Conservation (phyloP, 1,140 invertebrate genomes). For the Armadillidium nasatum region DNA sequence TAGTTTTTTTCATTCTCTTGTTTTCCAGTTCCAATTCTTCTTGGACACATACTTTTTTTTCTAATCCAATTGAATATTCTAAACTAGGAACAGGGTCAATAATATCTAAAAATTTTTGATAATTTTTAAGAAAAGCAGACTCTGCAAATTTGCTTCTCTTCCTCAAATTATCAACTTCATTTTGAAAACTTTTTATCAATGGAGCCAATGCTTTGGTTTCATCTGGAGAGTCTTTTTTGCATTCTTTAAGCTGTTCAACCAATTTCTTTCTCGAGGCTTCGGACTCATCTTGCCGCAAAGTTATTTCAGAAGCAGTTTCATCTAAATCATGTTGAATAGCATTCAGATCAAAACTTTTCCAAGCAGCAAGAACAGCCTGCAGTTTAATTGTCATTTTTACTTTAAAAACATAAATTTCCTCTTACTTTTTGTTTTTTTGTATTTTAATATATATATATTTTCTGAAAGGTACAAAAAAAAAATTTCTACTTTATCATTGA, state of each 20-base stretch:
- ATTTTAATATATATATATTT: no score
- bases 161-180: conserved; percentile 55
- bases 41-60: conserved; percentile 53
- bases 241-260: conserved; percentile 56
- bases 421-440: no score
- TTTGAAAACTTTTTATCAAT: conserved; percentile 57
- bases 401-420: not conserved
- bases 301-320: conserved; percentile 55
- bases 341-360: conserved; percentile 36
- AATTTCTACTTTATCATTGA: not conserved
- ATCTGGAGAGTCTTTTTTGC: conserved; percentile 56
- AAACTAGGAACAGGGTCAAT: conserved; percentile 53
- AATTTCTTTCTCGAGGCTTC: conserved; percentile 54
- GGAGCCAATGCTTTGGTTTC: conserved; percentile 54
- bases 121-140: conserved; percentile 55
- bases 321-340: conserved; percentile 54
- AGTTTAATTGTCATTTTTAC: conserved; percentile 42
- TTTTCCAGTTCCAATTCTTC: conserved; percentile 57
- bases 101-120: conserved; percentile 56
- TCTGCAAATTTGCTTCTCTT: conserved; percentile 57
- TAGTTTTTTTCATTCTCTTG: conserved; percentile 55
- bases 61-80: conserved; percentile 52
- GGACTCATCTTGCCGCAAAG: conserved; percentile 56
- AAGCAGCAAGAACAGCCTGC: conserved; percentile 38
- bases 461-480: no score